phyloP scores from a whole-genome alignment of 2,888 invertebrate genomes.

The Nudaria mundana region DNA sequence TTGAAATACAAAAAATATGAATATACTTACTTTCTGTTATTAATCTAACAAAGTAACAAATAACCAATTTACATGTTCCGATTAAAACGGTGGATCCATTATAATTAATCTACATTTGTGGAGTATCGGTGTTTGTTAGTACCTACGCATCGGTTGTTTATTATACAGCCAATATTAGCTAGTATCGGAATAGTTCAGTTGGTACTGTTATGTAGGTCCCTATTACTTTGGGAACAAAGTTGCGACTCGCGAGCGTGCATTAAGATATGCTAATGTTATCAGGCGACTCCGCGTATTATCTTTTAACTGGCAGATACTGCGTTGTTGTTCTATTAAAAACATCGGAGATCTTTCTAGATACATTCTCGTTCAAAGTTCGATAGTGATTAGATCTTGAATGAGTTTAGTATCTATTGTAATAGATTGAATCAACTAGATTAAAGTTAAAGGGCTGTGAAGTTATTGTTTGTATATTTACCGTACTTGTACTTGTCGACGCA shows the following conservation, averaged over 20 bases:
- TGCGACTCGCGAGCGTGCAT: constrained; percentile 41
- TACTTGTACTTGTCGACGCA: no score
- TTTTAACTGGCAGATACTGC: constrained; percentile 52
- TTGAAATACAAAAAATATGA: no score
- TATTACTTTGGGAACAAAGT: no score
- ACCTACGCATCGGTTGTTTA: constrained; percentile 50
- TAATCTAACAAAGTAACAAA: constrained; percentile 2
- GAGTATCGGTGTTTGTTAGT: constrained; percentile 46
- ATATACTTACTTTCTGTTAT: constrained; percentile 7
- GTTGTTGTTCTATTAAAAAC: constrained; percentile 45
- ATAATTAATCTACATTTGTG: constrained; percentile 64
- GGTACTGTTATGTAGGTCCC: constrained; percentile 17
- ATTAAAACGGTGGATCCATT: constrained; percentile 49
- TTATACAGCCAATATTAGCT: constrained; percentile 53
- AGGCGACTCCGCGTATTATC: constrained; percentile 55
- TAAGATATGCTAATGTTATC: constrained; percentile 74
- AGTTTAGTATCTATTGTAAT: no score
- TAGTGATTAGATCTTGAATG: no score
- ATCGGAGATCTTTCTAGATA: constrained; percentile 50
- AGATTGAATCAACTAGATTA: no score
- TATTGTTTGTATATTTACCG: no score
- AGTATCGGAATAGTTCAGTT: constrained; percentile 40
- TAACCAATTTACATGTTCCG: constrained; percentile 49
- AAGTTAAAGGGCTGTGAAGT: no score
- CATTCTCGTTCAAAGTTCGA: constrained; percentile 17